Evolutionary conservation across 2,888 invertebrate genomes (phyloP), one percentile per base, ranked within the genome.

Genomic region (Plutella xylostella): DNA sequence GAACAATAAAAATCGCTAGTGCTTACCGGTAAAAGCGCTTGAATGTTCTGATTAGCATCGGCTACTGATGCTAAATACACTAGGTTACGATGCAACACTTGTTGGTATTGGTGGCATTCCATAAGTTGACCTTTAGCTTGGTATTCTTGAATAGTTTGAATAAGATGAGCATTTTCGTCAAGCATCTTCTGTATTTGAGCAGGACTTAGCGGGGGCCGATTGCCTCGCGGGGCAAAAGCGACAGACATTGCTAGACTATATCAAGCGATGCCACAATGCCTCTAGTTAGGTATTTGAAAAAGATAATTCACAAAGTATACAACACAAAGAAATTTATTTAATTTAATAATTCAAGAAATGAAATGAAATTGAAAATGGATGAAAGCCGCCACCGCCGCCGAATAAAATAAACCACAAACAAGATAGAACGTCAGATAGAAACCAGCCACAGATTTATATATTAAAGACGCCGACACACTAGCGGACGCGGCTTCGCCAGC

Each of bases 131-230:
- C 98, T 85, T 96, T 96, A 54, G 90, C 93, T 80, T 98, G 98
- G 78, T 92, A 97, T 58, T 98, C 98, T 72, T 96, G 94, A 65
- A 98, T 97, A 7, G 96, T 95, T 85, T 97, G 96, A 61, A 98
- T 98, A 37, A 98, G 86, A 69, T 97, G 96, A 58, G 94, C 94
- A 74, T 98, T 98, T 79, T 98, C 98, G 83, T 98, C 98, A 49
- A 98, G 86, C 89, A 98, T 92, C 88, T 97, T 95, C 72, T 96
- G 95, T 60, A 96, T 93, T 76, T 94, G 94, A 41, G 91, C 90
- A 48, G 93, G 90, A 69, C 88, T 94, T 34, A 93, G 90, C 42
- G 94, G 91, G 48, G 90, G 88, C 50, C 90, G 88, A 65, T 88
- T 87, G 46, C 90, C 89, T 64, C 90, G 86, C 63, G 90, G 89